Conservation (phyloP, 23 tunicate genomes). For the Clavelina lepadiformis region DNA sequence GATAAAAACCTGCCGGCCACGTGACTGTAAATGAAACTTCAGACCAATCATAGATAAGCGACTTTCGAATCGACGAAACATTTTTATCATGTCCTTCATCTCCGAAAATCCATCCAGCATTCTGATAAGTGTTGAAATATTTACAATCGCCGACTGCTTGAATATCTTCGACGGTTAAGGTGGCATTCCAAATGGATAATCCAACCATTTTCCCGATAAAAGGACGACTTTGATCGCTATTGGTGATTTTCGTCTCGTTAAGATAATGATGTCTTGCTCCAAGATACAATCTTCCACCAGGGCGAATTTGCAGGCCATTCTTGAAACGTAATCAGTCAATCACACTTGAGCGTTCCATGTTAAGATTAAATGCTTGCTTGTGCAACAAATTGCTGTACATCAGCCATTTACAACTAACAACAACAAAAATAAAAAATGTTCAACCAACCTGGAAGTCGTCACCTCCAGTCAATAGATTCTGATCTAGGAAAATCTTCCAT, state of each 20-base stretch:
- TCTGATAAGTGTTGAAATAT: not conserved
- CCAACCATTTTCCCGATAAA: conserved; percentile 31
- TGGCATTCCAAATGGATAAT: conserved; percentile 3
- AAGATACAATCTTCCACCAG: no score
- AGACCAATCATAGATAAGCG: conserved; percentile 13
- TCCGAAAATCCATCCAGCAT: not conserved
- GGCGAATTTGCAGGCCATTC: no score
- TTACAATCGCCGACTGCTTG: conserved; percentile 1
- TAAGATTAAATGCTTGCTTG: no score
- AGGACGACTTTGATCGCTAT: no score
- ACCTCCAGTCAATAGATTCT: not conserved
- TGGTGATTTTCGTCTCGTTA: no score
- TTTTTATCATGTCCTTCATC: not conserved
- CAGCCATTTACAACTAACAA: no score
- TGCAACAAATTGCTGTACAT: no score
- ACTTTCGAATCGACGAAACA: not conserved
- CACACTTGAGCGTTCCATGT: no score
- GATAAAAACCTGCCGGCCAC: conserved; percentile 25
- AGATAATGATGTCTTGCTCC: no score
- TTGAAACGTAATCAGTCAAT: no score
- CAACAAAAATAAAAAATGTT: no score
- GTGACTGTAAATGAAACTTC: not conserved
- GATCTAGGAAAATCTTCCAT: conserved; percentile 14
- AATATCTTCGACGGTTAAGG: not conserved
- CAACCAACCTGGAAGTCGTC: not conserved